Evolutionary conservation across 1,140 invertebrate genomes (phyloP).

Genomic region (Caenorhabditis inopinata): DNA sequence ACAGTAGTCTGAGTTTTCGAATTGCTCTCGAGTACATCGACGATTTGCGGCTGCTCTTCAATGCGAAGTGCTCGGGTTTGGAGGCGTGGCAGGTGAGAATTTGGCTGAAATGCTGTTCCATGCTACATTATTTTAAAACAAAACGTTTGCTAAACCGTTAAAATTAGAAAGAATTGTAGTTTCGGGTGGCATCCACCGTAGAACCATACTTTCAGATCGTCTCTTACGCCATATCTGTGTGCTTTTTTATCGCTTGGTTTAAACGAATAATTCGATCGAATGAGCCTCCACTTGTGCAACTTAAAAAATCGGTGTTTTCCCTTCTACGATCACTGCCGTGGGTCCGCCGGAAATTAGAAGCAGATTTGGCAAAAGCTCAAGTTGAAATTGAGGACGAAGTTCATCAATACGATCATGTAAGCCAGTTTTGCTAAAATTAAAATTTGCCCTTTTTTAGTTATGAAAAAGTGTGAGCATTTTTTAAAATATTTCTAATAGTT

Average conservation of each 20-base stretch:
- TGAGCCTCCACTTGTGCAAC: background rate
- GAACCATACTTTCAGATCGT: conserved; percentile 9
- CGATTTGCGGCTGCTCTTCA: background rate
- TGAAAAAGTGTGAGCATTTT: too few species aligned
- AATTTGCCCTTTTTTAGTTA: too few species aligned
- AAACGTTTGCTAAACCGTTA: too few species aligned
- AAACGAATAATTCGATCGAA: background rate
- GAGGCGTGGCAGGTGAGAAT: conserved; percentile 15
- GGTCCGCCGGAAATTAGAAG: conserved; percentile 39
- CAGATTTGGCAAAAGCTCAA: conserved; percentile 39
- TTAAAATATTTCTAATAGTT: too few species aligned
- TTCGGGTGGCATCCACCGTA: background rate
- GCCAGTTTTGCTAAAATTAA: too few species aligned
- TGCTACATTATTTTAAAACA: too few species aligned
- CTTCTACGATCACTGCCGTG: conserved; percentile 38
- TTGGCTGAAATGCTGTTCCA: background rate
- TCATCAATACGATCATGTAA: conserved; percentile 32
- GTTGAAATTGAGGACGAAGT: conserved; percentile 45
- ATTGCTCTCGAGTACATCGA: conserved; percentile 18
- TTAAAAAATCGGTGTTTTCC: background rate
- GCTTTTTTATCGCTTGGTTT: conserved; percentile 32
- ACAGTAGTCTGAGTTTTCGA: conserved; percentile 1
- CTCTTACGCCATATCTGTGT: conserved; percentile 36
- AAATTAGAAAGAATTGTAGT: background rate
- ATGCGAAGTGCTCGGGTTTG: background rate